A percentile compares a stretch with the other conserved stretches of the same genome.
Evolutionary conservation across 2,888 invertebrate species (phyloP).

Genomic region (Leuctra nigra): DNA sequence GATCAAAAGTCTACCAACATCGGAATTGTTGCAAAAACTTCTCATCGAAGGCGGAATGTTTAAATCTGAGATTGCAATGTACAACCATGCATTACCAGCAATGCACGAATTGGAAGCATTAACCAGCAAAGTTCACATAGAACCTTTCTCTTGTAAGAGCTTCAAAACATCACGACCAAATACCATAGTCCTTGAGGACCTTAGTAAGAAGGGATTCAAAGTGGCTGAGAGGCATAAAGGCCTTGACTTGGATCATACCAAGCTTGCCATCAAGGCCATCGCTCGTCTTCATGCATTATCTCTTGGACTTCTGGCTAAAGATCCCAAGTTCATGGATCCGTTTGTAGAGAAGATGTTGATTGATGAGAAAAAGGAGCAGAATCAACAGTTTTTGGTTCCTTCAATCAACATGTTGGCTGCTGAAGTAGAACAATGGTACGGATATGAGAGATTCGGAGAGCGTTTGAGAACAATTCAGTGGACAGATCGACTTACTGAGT

Average conservation of each 20-base stretch:
- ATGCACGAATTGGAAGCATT: constrained; percentile 16
- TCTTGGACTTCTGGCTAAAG: constrained; percentile 5
- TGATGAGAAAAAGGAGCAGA: background rate
- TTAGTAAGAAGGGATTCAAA: constrained; percentile 17
- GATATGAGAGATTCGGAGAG: constrained; percentile 19
- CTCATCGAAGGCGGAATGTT: constrained; percentile 14
- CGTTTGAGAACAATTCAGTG: constrained; percentile 1
- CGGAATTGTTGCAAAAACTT: constrained; percentile 19
- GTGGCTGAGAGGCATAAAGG: constrained; percentile 20
- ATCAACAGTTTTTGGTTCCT: background rate
- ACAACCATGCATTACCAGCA: constrained; percentile 16
- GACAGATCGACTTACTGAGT: background rate
- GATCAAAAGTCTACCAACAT: constrained; percentile 22
- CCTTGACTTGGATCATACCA: constrained; percentile 20
- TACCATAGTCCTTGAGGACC: constrained; percentile 23
- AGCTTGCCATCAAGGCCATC: constrained; percentile 16
- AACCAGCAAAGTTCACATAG: too few species aligned
- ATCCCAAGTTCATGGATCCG: constrained; percentile 14
- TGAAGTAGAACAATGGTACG: constrained; percentile 15
- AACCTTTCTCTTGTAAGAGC: constrained; percentile 4
- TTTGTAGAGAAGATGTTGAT: constrained; percentile 15
- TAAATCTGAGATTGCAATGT: constrained; percentile 20
- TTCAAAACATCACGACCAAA: constrained; percentile 1
- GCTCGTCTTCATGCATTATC: constrained; percentile 26
- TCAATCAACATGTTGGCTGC: constrained; percentile 9